Evolutionary conservation across 2,888 invertebrate species (phyloP), one percentile per base, ranked within the genome.

Genomic region (Acleris cristana): DNA sequence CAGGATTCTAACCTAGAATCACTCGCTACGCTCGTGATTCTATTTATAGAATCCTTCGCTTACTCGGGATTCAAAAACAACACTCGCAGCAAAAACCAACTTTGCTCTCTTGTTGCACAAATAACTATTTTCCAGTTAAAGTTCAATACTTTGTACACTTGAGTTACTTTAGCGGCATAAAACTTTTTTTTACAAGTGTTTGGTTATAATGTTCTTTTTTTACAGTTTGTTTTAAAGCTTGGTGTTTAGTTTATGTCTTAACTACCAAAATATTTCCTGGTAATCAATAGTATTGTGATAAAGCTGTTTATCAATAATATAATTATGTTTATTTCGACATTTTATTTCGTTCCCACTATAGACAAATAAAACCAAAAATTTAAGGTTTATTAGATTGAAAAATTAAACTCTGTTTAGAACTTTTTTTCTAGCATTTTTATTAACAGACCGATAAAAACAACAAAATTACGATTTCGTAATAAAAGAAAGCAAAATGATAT

Each of bases 341-440:
- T 55, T 55, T 55, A 55, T 55, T 55, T 14, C 34, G n/a, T 40
- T 55, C 55, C 55, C 40, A 19, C 14, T 55, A 34, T 14, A 55
- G 18, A 34, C 18, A 55, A 34, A 54, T 5, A 21, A 21, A 21
- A 21, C 21, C 2, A 21, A 2, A 2, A 4, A 6, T 26, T 26
- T 3, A 26, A 26, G 26, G 26, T 26, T 26, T 26, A 26, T 3
- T 26, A 26, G 26, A 0, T 26, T 3, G 6, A 26, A 26, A 26
- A 3, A 26, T 26, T 3, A 5, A 6, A 26, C 3, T 26, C 26
- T 6, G 26, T 26, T 26, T 6, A 26, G 26, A 26, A 26, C 3
- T 26, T 7, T 30, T 30, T 30, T 30, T 7, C 8, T 30, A 1
- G 3, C 8, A 8, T 30, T 30, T 10, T 8, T 8, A 30, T 30